Evolutionary conservation across 2,888 invertebrate genomes (phyloP).

Genomic region (Chironomus tentans): DNA sequence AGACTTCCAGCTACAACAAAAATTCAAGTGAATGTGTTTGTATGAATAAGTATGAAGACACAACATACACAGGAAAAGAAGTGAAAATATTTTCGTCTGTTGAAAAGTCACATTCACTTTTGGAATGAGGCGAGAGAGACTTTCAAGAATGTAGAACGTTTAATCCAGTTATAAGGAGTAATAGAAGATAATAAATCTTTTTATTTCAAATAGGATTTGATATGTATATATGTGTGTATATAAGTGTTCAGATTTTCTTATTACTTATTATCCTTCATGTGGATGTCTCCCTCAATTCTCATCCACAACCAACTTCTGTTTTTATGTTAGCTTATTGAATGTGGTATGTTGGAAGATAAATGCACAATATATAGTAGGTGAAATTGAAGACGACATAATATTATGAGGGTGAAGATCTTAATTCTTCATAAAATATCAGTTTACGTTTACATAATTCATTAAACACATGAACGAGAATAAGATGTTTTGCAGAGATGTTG

Average conservation of each 20-base stretch:
- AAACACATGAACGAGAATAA: too few relatives aligned
- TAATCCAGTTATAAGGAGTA: conserved; percentile 19
- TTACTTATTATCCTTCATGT: background rate
- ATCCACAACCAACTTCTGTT: background rate
- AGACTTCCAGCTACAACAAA: too few relatives aligned
- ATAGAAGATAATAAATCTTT: conserved; percentile 25
- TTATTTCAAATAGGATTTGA: conserved; percentile 21
- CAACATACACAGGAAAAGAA: background rate
- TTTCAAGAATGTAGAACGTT: background rate
- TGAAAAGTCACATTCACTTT: background rate
- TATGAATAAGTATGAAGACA: background rate
- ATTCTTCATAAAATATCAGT: too few relatives aligned
- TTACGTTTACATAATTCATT: too few relatives aligned
- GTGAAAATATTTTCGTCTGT: conserved; percentile 4
- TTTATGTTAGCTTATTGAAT: background rate
- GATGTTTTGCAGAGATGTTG: too few relatives aligned
- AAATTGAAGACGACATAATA: background rate
- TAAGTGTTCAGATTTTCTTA: background rate
- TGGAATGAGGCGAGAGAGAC: background rate
- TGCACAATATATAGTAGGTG: background rate
- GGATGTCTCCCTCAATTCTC: background rate
- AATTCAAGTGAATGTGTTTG: too few relatives aligned
- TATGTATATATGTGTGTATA: background rate
- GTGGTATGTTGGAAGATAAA: background rate
- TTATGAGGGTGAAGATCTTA: background rate